phyloP scores from a whole-genome alignment of 2,797 vertebrate species.

The Aldrovandia affinis region DNA sequence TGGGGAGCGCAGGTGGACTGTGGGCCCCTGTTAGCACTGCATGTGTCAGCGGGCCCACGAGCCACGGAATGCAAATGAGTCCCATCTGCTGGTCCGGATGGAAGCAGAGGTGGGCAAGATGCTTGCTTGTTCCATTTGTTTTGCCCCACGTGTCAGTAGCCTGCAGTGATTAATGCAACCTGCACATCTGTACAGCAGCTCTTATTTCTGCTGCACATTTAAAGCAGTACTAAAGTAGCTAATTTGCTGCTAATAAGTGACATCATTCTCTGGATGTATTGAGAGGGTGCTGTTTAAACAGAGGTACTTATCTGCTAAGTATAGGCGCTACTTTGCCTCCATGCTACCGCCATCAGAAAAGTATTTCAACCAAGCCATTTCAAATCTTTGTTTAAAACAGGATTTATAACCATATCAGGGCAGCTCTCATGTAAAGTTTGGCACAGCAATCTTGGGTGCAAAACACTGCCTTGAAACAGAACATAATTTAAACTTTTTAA shows the following conservation, averaged over 20 bases:
- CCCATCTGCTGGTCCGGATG: constrained; percentile 66
- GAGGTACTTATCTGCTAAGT: background rate
- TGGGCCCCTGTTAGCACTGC: constrained; percentile 12
- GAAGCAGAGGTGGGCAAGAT: constrained; percentile 43
- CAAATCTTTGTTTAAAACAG: background rate
- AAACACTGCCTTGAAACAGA: too few relatives aligned
- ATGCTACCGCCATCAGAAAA: background rate
- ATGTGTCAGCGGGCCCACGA: constrained; percentile 17
- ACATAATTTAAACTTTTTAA: too few relatives aligned
- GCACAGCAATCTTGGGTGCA: too few relatives aligned
- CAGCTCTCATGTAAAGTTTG: background rate
- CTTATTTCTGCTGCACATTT: constrained; percentile 44
- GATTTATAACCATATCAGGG: background rate
- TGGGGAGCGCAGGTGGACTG: constrained; percentile 25
- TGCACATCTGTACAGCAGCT: constrained; percentile 41
- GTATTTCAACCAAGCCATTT: background rate
- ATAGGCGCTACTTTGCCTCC: background rate
- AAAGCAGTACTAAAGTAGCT: constrained; percentile 36
- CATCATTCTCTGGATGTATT: background rate
- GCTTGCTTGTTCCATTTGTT: constrained; percentile 33
- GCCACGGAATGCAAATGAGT: constrained; percentile 67
- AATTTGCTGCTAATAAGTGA: constrained; percentile 43
- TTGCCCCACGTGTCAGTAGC: constrained; percentile 48
- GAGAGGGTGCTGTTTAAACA: constrained; percentile 1
- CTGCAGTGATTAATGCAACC: constrained; percentile 49